Evolutionary conservation across 1,140 invertebrate species (phyloP).

Genomic region (Chelonus insularis): DNA sequence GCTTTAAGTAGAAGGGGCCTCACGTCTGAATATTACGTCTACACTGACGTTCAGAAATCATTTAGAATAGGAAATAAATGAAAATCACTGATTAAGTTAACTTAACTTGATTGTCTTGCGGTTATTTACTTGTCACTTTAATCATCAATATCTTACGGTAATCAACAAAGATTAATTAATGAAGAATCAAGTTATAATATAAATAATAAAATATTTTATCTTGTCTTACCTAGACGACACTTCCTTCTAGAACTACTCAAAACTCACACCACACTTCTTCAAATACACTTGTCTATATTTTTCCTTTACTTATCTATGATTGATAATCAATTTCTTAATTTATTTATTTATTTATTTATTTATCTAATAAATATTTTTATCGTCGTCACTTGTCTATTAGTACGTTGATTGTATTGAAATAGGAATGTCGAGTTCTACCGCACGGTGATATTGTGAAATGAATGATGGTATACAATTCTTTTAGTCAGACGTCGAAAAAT

Average conservation of each 20-base stretch:
- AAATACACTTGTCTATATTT: neutral
- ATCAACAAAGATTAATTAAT: no score
- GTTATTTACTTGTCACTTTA: neutral
- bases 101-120: neutral
- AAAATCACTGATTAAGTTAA: neutral
- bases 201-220: neutral
- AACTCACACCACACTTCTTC: neutral
- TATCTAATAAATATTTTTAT: no score
- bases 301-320: neutral
- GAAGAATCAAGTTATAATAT: no score
- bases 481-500: no score
- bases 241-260: neutral
- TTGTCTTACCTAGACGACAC: neutral
- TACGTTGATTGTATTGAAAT: no score
- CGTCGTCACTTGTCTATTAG: no score
- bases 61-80: conserved; percentile 4
- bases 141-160: no score
- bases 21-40: conserved; percentile 12
- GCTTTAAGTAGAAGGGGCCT: neutral
- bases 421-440: no score
- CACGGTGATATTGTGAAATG: no score
- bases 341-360: neutral
- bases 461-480: no score
- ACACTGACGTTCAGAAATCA: neutral
- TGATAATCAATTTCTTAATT: neutral